Evolutionary conservation across 2,113 vertebrate species (phyloP).

Genomic region (Mirounga angustirostris): DNA sequence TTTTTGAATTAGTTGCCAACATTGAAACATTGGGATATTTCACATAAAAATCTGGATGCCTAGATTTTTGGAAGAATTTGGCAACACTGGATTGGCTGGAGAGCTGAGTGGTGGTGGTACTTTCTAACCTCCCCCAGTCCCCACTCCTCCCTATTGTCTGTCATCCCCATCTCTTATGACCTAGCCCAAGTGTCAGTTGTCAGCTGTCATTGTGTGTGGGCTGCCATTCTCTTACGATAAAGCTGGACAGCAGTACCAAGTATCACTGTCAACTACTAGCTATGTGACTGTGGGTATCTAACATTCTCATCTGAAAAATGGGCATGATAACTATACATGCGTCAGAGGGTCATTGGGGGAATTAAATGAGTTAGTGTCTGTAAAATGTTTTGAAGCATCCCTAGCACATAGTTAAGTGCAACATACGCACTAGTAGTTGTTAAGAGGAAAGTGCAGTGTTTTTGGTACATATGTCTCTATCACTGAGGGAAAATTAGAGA

Average conservation of each 20-base stretch:
- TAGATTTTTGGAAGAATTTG: constrained; percentile 15
- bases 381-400: not conserved
- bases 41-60: constrained; percentile 31
- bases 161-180: not conserved
- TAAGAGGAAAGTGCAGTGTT: not conserved
- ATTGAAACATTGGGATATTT: not conserved
- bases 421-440: not conserved
- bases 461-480: not conserved
- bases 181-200: not conserved
- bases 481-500: not conserved
- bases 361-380: not conserved
- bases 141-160: not conserved
- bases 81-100: not conserved
- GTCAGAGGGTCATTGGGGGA: not conserved
- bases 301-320: constrained; percentile 29
- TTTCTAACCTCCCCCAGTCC: not conserved
- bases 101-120: not conserved
- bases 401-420: not conserved
- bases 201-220: not conserved
- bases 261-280: not conserved
- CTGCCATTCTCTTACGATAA: not conserved
- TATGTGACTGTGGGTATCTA: not conserved
- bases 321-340: not conserved
- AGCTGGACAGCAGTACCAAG: not conserved
- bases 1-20: constrained; percentile 34